These are phyloP conservation scores for Cydia amplana DNA, from an alignment of 1,140 invertebrate genomes.

Conservation along the genomic window DNA sequence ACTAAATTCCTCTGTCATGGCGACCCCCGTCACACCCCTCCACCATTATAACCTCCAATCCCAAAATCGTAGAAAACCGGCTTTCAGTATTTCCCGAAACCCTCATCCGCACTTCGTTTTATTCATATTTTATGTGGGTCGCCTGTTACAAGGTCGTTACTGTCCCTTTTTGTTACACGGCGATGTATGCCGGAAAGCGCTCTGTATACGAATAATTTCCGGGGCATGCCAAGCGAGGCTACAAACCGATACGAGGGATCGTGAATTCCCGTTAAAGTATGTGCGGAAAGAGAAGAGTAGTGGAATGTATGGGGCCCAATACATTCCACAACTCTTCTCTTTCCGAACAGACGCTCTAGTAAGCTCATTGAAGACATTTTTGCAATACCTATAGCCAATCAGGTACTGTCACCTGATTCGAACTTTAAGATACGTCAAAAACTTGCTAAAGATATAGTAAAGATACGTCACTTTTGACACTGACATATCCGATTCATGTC, in stretches of 20 bases:
- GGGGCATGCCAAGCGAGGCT: not conserved
- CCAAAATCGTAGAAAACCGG: conserved; percentile 28
- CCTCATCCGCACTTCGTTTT: conserved; percentile 25
- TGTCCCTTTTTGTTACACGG: conserved; percentile 18
- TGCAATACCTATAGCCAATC: too few species aligned
- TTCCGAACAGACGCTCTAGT: too few species aligned
- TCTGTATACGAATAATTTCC: conserved; percentile 11
- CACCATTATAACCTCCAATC: conserved; percentile 39
- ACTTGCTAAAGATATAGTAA: too few species aligned
- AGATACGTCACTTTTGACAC: too few species aligned
- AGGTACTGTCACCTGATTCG: too few species aligned
- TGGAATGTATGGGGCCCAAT: too few species aligned
- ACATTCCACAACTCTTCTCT: too few species aligned
- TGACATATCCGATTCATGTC: too few species aligned
- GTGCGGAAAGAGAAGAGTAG: too few species aligned
- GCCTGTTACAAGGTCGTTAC: conserved; percentile 24
- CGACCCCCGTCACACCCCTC: not conserved
- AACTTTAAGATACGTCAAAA: too few species aligned
- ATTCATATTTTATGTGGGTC: conserved; percentile 36
- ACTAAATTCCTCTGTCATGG: not conserved
- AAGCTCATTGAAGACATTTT: too few species aligned
- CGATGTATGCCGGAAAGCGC: conserved; percentile 21
- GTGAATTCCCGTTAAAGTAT: not conserved
- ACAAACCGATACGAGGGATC: not conserved
- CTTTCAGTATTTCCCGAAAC: conserved; percentile 14